Percentiles rank a stretch among this genome's conserved stretches.
These are phyloP conservation scores for Pyrgilauda ruficollis DNA, from an alignment of 2,113 vertebrate genomes.

Conservation along the genomic window DNA sequence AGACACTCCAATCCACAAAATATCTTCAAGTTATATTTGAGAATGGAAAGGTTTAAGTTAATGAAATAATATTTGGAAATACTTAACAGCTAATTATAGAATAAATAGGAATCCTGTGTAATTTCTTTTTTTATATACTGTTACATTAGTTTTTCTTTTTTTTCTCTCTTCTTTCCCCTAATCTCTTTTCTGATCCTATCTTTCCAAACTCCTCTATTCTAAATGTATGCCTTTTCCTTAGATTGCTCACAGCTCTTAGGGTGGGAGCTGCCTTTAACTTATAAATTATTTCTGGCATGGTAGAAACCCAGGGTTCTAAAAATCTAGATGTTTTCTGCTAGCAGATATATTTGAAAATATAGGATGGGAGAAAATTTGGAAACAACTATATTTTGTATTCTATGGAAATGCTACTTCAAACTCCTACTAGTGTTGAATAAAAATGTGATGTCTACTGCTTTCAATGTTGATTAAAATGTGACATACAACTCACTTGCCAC, in stretches of 20 bases:
- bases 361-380: background rate
- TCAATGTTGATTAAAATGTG: background rate
- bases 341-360: background rate
- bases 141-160: background rate
- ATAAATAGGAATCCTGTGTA: background rate
- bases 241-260: background rate
- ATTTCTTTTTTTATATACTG: background rate
- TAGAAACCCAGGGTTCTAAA: background rate
- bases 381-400: background rate
- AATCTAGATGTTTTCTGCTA: background rate
- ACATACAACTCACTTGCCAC: conserved; percentile 62
- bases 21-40: background rate
- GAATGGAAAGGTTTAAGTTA: background rate
- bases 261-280: background rate
- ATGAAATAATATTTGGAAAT: background rate
- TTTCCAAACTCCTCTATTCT: background rate
- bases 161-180: background rate
- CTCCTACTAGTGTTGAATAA: background rate
- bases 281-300: background rate
- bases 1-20: background rate
- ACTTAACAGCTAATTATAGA: background rate
- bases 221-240: background rate
- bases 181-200: background rate
- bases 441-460: background rate
- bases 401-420: background rate